Evolutionary conservation across 1,140 invertebrate species (phyloP).

Genomic region (Gryllus bimaculatus): DNA sequence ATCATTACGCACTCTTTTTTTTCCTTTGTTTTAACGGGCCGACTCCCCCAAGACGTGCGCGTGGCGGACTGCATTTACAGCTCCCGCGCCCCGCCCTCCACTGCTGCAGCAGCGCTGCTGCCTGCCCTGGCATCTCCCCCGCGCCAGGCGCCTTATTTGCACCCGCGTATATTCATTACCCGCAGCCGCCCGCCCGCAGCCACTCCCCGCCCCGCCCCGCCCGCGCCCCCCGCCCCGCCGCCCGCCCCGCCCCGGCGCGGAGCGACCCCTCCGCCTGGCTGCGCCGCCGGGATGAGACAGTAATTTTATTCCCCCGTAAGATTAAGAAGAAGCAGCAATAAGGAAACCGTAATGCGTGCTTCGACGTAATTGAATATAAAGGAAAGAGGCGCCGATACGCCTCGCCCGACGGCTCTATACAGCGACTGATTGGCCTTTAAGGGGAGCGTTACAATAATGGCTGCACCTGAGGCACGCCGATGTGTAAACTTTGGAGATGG

Average conservation of each 20-base stretch:
- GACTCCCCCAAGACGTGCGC: too few relatives aligned
- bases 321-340: constrained; percentile 1
- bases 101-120: background rate
- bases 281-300: background rate
- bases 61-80: too few relatives aligned
- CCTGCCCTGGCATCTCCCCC: background rate
- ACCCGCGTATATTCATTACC: background rate
- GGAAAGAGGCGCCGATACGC: background rate
- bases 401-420: background rate
- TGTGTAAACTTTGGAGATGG: background rate
- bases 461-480: background rate
- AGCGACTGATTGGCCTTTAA: background rate
- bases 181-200: too few relatives aligned
- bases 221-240: too few relatives aligned
- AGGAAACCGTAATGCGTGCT: background rate
- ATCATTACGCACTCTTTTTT: background rate
- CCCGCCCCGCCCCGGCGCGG: too few relatives aligned
- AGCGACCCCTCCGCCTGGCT: background rate
- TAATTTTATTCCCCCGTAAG: constrained; percentile 4
- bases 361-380: constrained; percentile 5
- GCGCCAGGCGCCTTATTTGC: background rate
- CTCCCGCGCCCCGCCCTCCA: too few relatives aligned
- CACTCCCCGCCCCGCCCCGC: too few relatives aligned
- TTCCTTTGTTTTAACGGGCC: background rate
- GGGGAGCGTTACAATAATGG: background rate